These are phyloP conservation scores for Nebria salina DNA, from an alignment of 2,888 invertebrate genomes.

Conservation along the genomic window DNA sequence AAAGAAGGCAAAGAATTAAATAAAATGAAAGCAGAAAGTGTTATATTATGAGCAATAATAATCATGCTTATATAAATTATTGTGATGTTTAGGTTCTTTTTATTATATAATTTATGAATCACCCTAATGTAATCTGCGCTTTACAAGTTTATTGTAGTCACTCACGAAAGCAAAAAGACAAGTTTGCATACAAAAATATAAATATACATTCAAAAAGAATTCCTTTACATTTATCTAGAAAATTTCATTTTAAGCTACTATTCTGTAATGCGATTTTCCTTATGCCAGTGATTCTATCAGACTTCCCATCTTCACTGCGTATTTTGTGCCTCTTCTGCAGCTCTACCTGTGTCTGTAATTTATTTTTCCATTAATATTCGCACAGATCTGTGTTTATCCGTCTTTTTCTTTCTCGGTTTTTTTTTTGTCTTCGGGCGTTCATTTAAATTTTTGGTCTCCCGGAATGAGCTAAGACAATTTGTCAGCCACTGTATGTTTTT, in stretches of 20 bases:
- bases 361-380: constrained; percentile 53
- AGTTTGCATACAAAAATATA: too few relatives aligned
- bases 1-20: too few relatives aligned
- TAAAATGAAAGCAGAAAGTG: too few relatives aligned
- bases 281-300: neutral
- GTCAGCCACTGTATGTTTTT: constrained; percentile 50
- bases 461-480: constrained; percentile 49
- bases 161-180: too few relatives aligned
- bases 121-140: too few relatives aligned
- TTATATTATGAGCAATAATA: too few relatives aligned
- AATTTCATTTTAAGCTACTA: neutral
- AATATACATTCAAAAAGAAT: too few relatives aligned
- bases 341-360: constrained; percentile 47
- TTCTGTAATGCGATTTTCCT: neutral
- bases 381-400: constrained; percentile 49
- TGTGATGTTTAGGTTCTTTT: too few relatives aligned
- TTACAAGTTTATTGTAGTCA: too few relatives aligned
- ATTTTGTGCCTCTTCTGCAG: neutral
- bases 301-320: neutral
- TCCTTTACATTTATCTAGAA: neutral
- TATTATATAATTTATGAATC: too few relatives aligned
- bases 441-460: constrained; percentile 52
- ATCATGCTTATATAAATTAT: too few relatives aligned
- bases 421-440: constrained; percentile 49
- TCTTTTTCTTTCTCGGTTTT: constrained; percentile 11